Evolutionary conservation across 1,140 invertebrate species (phyloP).

Genomic region (Trichonephila clavipes): DNA sequence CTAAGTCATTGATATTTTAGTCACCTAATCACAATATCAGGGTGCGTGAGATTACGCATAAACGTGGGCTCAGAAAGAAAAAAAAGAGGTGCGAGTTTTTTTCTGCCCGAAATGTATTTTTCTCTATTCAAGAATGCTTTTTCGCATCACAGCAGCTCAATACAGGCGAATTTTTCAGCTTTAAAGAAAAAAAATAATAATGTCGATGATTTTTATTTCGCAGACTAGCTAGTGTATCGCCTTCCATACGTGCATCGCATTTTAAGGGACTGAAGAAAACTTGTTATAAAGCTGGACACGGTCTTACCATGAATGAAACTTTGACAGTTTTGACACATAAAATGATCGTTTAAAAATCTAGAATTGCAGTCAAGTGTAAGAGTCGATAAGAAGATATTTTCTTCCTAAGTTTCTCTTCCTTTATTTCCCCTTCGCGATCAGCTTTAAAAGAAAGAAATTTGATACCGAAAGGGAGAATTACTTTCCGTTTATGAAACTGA

Average conservation of each 20-base stretch:
- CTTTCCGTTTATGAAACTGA: slow-evolving; percentile 27
- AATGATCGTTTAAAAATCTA: slow-evolving; percentile 72
- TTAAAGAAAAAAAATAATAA: slow-evolving; percentile 10
- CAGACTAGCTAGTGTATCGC: slow-evolving; percentile 21
- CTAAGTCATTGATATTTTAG: background rate
- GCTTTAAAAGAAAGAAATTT: slow-evolving; percentile 38
- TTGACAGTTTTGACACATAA: slow-evolving; percentile 74
- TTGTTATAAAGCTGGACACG: slow-evolving; percentile 55
- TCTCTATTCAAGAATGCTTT: background rate
- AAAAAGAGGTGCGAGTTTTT: background rate
- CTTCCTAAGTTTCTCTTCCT: slow-evolving; percentile 18
- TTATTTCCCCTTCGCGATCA: slow-evolving; percentile 30
- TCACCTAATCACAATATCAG: background rate
- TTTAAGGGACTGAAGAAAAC: background rate
- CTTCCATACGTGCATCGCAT: slow-evolving; percentile 25
- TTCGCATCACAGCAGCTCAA: slow-evolving; percentile 33
- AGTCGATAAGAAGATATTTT: slow-evolving; percentile 65
- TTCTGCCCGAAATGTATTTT: background rate
- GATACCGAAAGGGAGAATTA: slow-evolving; percentile 26
- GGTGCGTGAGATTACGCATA: background rate
- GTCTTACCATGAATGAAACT: slow-evolving; percentile 55
- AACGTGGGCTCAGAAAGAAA: background rate
- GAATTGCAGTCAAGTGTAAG: slow-evolving; percentile 43
- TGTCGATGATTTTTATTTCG: slow-evolving; percentile 16
- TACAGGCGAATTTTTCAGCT: slow-evolving; percentile 7